A percentile compares a stretch with the other conserved stretches of the same genome.
phyloP scores from a whole-genome alignment of 2,888 invertebrate species.

The Rhopalosiphum nymphaeae region DNA sequence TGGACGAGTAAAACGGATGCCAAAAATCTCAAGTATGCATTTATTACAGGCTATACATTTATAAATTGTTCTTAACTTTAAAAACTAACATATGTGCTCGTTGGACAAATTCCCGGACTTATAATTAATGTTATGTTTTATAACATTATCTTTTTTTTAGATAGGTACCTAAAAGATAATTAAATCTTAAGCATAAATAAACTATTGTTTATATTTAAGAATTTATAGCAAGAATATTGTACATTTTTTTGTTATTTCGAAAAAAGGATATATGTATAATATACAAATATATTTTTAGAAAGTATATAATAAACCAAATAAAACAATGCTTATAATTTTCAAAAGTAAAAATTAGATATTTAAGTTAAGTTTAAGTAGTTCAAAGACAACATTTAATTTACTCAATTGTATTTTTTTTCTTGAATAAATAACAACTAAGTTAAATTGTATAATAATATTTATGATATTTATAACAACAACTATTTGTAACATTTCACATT shows the following conservation, averaged over 20 bases:
- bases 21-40: conserved; percentile 39
- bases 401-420: background rate
- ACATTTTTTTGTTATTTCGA: background rate
- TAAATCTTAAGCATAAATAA: background rate
- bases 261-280: background rate
- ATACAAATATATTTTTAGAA: background rate
- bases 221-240: background rate
- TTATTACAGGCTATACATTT: background rate
- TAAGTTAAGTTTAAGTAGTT: background rate
- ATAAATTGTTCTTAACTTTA: conserved; percentile 49
- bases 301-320: background rate
- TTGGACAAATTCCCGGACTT: conserved; percentile 10
- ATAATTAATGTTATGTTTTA: background rate
- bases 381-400: background rate
- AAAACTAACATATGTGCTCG: background rate
- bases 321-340: background rate
- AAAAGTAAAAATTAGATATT: background rate
- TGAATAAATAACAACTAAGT: background rate
- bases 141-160: background rate
- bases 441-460: background rate
- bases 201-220: background rate
- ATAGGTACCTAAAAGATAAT: background rate
- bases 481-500: background rate
- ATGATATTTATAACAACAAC: background rate
- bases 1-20: background rate